phyloP scores from a whole-genome alignment of 2,113 vertebrate species.

The Perccottus glenii region DNA sequence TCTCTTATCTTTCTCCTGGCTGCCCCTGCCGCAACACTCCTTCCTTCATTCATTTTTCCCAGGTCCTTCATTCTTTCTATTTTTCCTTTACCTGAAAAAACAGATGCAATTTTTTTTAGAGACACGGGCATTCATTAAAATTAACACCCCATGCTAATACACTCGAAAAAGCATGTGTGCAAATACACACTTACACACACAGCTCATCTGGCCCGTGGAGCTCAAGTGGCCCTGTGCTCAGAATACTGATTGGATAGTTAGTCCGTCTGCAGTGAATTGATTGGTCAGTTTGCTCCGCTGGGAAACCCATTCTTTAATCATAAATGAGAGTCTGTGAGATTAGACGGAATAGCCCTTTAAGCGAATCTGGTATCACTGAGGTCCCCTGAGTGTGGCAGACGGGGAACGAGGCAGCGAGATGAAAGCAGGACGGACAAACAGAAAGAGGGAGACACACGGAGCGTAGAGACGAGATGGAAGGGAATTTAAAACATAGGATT shows the following conservation, averaged over 20 bases:
- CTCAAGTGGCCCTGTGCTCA: slow-evolving; percentile 40
- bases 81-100: slow-evolving; percentile 26
- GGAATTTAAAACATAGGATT: slow-evolving; percentile 34
- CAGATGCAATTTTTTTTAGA: slow-evolving; percentile 41
- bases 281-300: slow-evolving; percentile 56
- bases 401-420: slow-evolving; percentile 28
- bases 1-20: slow-evolving; percentile 2
- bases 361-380: slow-evolving; percentile 54
- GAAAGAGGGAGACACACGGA: slow-evolving; percentile 17
- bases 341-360: slow-evolving; percentile 71
- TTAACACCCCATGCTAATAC: slow-evolving; percentile 9
- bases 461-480: slow-evolving; percentile 28
- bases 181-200: slow-evolving; percentile 14
- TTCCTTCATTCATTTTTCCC: slow-evolving; percentile 1
- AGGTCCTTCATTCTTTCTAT: not conserved
- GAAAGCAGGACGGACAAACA: slow-evolving; percentile 31
- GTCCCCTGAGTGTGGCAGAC: slow-evolving; percentile 43
- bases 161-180: slow-evolving; percentile 2
- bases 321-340: slow-evolving; percentile 65
- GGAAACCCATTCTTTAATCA: slow-evolving; percentile 61
- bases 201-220: slow-evolving; percentile 17
- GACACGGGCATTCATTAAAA: slow-evolving; percentile 45
- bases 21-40: not conserved
- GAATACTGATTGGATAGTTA: slow-evolving; percentile 53
- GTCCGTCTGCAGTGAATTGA: slow-evolving; percentile 31